Evolutionary conservation across 2,113 vertebrate species (phyloP).

Genomic region (Felis chaus): DNA sequence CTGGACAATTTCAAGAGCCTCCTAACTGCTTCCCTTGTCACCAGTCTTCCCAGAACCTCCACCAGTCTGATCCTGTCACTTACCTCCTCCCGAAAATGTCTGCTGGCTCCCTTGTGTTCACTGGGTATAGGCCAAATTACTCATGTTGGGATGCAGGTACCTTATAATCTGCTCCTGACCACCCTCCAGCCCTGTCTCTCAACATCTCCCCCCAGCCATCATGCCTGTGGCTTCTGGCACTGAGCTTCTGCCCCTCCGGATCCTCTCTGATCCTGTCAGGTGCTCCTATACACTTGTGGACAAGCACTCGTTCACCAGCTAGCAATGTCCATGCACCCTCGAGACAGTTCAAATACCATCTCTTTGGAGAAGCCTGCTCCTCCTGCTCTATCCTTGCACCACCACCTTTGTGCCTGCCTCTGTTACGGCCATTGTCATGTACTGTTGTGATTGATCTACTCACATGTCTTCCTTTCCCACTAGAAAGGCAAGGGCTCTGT

Average conservation of each 20-base stretch:
- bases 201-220: not conserved
- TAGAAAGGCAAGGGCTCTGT: not conserved
- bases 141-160: not conserved
- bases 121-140: not conserved
- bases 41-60: not conserved
- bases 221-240: not conserved
- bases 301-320: not conserved
- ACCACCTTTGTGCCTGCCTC: not conserved
- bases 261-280: not conserved
- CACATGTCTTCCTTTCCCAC: too few species aligned
- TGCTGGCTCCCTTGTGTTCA: not conserved
- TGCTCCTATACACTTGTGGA: not conserved
- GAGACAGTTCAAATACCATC: not conserved
- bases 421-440: fast-evolving
- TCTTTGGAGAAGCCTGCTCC: not conserved
- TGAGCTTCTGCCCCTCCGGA: not conserved
- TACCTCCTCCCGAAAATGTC: not conserved
- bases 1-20: not conserved
- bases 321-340: not conserved
- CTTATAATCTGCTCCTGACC: not conserved
- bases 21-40: not conserved
- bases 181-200: not conserved
- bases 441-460: not conserved
- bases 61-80: not conserved
- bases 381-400: too few species aligned